Percentiles rank a stretch among this genome's conserved stretches.
These are phyloP conservation scores for Cardiocondyla obscurior DNA, from an alignment of 1,140 invertebrate genomes.

Conservation along the genomic window DNA sequence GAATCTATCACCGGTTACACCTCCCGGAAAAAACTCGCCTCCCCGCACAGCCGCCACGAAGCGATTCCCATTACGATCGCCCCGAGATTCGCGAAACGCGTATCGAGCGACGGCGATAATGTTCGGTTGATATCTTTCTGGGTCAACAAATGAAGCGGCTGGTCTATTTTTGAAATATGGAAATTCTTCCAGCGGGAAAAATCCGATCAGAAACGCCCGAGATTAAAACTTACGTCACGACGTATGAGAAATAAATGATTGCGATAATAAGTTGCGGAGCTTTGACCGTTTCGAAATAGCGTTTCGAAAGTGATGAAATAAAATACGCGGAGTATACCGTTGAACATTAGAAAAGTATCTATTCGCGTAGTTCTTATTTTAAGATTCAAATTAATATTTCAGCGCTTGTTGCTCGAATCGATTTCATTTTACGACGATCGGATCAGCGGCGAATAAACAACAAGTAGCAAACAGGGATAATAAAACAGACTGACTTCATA, in stretches of 20 bases:
- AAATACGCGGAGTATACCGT: background rate
- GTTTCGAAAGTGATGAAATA: background rate
- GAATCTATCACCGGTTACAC: slow-evolving; percentile 83
- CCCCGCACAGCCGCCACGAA: slow-evolving; percentile 65
- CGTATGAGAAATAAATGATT: background rate
- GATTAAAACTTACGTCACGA: background rate
- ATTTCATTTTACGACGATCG: background rate
- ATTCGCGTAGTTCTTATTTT: background rate
- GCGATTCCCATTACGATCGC: slow-evolving; percentile 80
- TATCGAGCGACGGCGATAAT: slow-evolving; percentile 65
- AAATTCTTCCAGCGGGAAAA: background rate
- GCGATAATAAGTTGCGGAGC: background rate
- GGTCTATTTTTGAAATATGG: background rate
- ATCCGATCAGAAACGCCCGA: background rate
- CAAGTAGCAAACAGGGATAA: slow-evolving; percentile 49
- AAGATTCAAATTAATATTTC: background rate
- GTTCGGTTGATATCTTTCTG: slow-evolving; percentile 21
- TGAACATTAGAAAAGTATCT: background rate
- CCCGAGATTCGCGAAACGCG: slow-evolving; percentile 70
- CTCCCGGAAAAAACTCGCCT: slow-evolving; percentile 76
- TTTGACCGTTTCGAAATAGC: background rate
- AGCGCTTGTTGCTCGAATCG: background rate
- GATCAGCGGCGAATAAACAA: slow-evolving; percentile 38
- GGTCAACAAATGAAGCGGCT: slow-evolving; percentile 26
- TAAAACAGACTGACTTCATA: slow-evolving; percentile 62